Base-by-base conservation (phyloP, 2,888 invertebrate genomes). In the Euzophera pinguis region DNA sequence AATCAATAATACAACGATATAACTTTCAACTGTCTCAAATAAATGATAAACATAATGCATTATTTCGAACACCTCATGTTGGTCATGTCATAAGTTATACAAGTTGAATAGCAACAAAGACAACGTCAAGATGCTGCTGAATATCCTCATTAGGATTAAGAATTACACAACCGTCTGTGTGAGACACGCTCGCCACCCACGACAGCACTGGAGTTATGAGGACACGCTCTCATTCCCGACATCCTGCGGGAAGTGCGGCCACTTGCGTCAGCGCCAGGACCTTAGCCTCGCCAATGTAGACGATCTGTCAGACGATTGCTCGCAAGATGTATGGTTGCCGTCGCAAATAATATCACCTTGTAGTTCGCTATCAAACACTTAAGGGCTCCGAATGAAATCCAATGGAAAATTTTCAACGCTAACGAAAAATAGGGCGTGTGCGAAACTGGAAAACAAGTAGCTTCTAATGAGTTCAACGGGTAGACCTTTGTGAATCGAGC, bases 181-280 rank as follows among this genome's bases (percentile, higher is more conserved):
- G 45, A 45, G 45, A 13, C 45, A 65, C 65, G 65, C 63, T 69
- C 73, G 75, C 84, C 80, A 83, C 84, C 84, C 83, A 84, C 84
- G 80, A 76, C 74, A 75, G 66, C 61, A 60, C 65, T 73, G 73
- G 76, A 81, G 80, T 85, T 85, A 88, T 83, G 82, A 87, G 86
- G 87, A 86, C 89, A 89, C 84, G 87, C 75, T 81, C 88, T 86
- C 84, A 89, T 85, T 89, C 85, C 74, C 80, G 77, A 87, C 89
- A 88, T 90, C 89, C 89, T 87, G 88, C 81, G 78, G 87, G 83
- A 88, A 80, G 81, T 73, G 75, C 65, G 76, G 64, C 71, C 75
- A 82, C 84, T 88, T 86, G 82, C 83, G 85, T 86, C 85, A 83
- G 75, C 69, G 61, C 56, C 67, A 81, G 77, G 83, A 82, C 83